Conservation (phyloP, 2,888 invertebrate species). For the Noctua janthe region DNA sequence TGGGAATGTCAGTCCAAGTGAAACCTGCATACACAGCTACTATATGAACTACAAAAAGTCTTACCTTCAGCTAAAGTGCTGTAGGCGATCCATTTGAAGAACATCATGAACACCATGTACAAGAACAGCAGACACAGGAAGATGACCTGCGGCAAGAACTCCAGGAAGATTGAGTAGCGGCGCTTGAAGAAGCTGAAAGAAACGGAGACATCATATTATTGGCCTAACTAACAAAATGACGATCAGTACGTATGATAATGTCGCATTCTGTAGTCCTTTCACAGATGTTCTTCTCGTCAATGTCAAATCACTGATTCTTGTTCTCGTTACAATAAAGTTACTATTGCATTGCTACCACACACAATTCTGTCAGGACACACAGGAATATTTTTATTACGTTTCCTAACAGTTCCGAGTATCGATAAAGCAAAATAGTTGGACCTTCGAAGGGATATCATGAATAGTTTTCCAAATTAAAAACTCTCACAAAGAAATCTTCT, state of each 20-base stretch:
- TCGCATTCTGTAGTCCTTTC: background rate
- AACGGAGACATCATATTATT: background rate
- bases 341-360: background rate
- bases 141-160: conserved; percentile 97
- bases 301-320: background rate
- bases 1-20: background rate
- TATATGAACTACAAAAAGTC: background rate
- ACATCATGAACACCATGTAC: conserved; percentile 97
- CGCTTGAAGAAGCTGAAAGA: conserved; percentile 92
- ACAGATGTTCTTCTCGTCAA: background rate
- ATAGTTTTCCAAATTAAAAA: background rate
- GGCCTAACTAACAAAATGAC: background rate
- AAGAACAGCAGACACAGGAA: conserved; percentile 96
- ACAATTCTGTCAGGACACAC: background rate
- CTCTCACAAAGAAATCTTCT: background rate
- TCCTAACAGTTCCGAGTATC: background rate
- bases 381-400: background rate
- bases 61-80: conserved; percentile 86
- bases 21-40: background rate
- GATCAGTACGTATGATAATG: background rate
- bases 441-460: background rate
- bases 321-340: background rate
- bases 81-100: conserved; percentile 96
- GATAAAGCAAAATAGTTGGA: background rate
- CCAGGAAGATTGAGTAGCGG: conserved; percentile 93